Evolutionary conservation across 2,113 vertebrate genomes (phyloP).

Genomic region (Micronycteris hirsuta): DNA sequence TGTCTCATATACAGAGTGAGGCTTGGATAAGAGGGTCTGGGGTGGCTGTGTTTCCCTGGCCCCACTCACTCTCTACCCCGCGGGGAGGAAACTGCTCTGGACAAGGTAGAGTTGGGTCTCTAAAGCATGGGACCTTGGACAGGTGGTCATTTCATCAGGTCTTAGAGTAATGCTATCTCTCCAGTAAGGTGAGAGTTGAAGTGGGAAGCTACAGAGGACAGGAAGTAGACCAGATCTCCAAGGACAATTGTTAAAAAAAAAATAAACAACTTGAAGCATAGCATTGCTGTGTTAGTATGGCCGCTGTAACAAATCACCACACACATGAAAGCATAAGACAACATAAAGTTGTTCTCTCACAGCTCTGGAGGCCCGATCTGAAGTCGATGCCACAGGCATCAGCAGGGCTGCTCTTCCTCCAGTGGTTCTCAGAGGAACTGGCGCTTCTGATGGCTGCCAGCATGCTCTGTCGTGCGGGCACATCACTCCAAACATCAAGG

Average conservation of each 20-base stretch:
- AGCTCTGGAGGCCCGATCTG: background rate
- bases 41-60: background rate
- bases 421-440: no score
- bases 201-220: background rate
- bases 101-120: background rate
- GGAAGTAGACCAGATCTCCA: background rate
- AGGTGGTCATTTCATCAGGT: background rate
- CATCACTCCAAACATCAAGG: background rate
- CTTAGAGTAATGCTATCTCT: background rate
- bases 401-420: background rate
- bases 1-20: background rate
- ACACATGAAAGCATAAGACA: background rate
- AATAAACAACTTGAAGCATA: background rate
- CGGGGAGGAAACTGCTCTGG: background rate
- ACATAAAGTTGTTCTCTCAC: background rate
- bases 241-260: background rate
- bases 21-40: background rate
- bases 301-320: background rate
- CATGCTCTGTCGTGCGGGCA: no score
- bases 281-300: background rate
- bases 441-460: fast-evolving
- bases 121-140: background rate
- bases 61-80: background rate
- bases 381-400: background rate
- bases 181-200: background rate